phyloP scores from a whole-genome alignment of 2,888 invertebrate genomes.

The Slavum lentiscoides region DNA sequence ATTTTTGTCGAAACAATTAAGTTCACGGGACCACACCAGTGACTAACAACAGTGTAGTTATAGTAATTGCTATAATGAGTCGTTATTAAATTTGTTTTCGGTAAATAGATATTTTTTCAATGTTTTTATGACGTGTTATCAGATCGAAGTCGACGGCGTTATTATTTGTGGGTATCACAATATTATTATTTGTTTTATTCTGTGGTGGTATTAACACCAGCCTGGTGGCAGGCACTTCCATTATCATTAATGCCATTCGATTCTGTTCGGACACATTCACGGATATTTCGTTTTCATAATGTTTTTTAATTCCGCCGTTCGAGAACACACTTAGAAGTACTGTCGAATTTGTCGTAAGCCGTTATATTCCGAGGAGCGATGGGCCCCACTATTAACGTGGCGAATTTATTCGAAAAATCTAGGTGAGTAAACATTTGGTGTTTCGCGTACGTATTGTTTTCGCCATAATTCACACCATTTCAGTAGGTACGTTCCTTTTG shows the following conservation, averaged over 20 bases:
- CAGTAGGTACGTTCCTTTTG: background rate
- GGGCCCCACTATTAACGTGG: constrained; percentile 19
- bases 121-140: background rate
- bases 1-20: too few species aligned
- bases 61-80: too few species aligned
- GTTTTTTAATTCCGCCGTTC: background rate
- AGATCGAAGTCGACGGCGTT: background rate
- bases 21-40: too few species aligned
- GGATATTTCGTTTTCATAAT: background rate
- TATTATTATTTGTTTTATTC: too few species aligned
- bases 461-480: background rate
- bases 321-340: background rate
- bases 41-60: too few species aligned
- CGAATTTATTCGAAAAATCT: constrained; percentile 40
- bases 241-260: background rate
- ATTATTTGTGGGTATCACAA: background rate
- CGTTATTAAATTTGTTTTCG: too few species aligned
- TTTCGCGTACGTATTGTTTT: too few species aligned
- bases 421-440: constrained; percentile 9
- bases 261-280: background rate
- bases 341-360: background rate
- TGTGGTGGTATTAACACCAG: too few species aligned
- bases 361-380: constrained; percentile 15
- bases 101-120: background rate
- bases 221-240: too few species aligned